Percentiles rank a stretch among this genome's conserved stretches.
These are phyloP conservation scores for Tenebrio molitor DNA, from an alignment of 1,140 invertebrate species.

Conservation along the genomic window DNA sequence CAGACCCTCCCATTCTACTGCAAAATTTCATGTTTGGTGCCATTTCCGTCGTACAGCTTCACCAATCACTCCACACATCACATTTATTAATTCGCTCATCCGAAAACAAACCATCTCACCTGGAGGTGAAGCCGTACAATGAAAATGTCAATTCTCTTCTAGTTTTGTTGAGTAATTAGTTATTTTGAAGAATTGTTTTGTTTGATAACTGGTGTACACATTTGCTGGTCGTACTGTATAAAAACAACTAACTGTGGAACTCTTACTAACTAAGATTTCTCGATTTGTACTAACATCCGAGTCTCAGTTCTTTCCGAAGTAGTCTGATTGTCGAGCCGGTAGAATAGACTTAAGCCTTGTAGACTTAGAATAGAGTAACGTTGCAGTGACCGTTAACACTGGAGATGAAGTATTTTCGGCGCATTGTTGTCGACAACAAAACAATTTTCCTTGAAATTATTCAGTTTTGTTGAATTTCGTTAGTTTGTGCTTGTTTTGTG, in stretches of 20 bases:
- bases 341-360: background rate
- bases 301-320: background rate
- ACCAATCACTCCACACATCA: background rate
- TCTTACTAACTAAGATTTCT: slow-evolving; percentile 34
- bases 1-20: slow-evolving; percentile 43
- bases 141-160: slow-evolving; percentile 15
- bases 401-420: too few species aligned
- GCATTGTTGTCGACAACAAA: too few species aligned
- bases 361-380: background rate
- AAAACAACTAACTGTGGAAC: slow-evolving; percentile 26
- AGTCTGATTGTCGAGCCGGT: background rate
- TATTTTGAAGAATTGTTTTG: slow-evolving; percentile 33
- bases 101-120: background rate
- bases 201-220: slow-evolving; percentile 32
- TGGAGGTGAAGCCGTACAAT: slow-evolving; percentile 2
- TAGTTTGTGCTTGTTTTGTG: slow-evolving; percentile 22
- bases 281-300: slow-evolving; percentile 16
- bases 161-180: slow-evolving; percentile 39
- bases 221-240: slow-evolving; percentile 20
- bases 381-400: too few species aligned
- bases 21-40: slow-evolving; percentile 36
- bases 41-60: slow-evolving; percentile 28
- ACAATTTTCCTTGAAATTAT: background rate
- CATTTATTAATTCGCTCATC: background rate
- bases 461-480: background rate